Evolutionary conservation across 2,113 vertebrate species (phyloP).

Genomic region (Lycocorax pyrrhopterus): DNA sequence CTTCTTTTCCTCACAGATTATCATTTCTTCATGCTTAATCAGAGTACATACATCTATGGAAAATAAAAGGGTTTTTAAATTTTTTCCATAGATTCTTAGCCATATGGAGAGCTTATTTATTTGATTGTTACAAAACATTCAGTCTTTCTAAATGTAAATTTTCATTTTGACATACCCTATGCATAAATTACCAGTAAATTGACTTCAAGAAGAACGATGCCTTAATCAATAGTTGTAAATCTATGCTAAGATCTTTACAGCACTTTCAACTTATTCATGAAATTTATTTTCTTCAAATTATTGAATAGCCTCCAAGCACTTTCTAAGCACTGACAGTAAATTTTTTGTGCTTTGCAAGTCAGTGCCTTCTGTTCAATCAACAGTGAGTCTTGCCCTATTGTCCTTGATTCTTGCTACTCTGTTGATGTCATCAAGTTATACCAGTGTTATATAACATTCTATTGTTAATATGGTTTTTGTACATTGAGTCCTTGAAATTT

Average conservation of each 20-base stretch:
- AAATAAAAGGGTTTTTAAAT: fast-evolving
- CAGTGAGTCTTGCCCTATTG: not conserved
- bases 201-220: slow-evolving; percentile 37
- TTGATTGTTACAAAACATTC: not conserved
- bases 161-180: slow-evolving; percentile 2
- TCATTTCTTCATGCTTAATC: not conserved
- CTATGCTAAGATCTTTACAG: not conserved
- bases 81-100: not conserved
- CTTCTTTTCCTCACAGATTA: not conserved
- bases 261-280: not conserved
- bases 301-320: not conserved
- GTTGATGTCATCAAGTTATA: not conserved
- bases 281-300: not conserved
- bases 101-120: not conserved
- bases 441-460: not conserved
- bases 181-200: not conserved
- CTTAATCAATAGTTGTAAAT: slow-evolving; percentile 40
- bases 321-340: not conserved
- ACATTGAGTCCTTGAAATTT: not conserved
- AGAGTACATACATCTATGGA: not conserved
- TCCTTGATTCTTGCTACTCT: not conserved
- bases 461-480: not conserved
- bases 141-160: not conserved
- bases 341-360: not conserved
- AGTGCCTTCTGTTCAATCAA: not conserved